phyloP scores from a whole-genome alignment of 2,888 invertebrate genomes.

The Limnephilus rhombicus region DNA sequence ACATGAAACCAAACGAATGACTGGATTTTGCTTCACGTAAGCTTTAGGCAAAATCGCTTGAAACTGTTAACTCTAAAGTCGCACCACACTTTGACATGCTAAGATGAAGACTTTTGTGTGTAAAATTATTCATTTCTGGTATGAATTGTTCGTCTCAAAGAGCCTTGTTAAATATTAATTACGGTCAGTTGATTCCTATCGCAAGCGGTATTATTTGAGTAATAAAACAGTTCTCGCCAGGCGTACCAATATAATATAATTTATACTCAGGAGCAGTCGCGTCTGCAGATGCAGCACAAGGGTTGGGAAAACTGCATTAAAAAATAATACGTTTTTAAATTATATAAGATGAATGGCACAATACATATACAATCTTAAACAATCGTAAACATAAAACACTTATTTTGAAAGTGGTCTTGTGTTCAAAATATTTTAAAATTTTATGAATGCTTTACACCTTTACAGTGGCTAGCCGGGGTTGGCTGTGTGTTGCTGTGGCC shows the following conservation, averaged over 20 bases:
- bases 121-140: constrained; percentile 6
- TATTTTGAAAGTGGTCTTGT: background rate
- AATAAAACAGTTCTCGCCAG: constrained; percentile 1
- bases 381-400: too few species aligned
- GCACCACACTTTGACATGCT: background rate
- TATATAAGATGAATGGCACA: too few species aligned
- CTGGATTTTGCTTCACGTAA: too few species aligned
- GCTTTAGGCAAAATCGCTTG: too few species aligned
- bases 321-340: background rate
- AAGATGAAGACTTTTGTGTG: background rate
- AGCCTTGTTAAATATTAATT: constrained; percentile 63
- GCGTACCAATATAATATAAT: background rate
- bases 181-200: constrained; percentile 57
- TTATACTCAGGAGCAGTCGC: background rate
- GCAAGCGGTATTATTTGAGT: constrained; percentile 45
- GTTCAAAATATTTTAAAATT: background rate
- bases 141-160: constrained; percentile 18
- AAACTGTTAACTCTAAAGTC: background rate
- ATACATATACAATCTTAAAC: too few species aligned
- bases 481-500: background rate
- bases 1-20: too few species aligned
- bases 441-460: background rate
- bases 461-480: background rate
- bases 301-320: background rate
- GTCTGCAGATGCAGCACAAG: background rate